Conservation (phyloP, 2,888 invertebrate genomes). For the Torymus tubicola region DNA sequence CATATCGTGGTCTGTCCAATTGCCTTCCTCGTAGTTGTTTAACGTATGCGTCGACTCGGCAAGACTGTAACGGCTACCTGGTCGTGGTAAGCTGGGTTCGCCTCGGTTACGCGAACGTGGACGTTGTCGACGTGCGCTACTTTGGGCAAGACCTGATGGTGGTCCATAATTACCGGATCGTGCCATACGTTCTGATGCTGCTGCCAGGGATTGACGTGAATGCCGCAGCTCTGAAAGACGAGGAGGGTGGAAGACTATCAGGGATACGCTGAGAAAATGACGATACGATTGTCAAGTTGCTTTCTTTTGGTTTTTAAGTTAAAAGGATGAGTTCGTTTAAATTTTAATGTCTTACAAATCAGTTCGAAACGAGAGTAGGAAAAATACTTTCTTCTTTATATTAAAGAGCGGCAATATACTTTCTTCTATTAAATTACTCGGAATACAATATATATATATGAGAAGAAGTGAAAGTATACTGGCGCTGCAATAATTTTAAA, state of each 20-base stretch:
- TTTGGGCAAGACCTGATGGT: constrained; percentile 69
- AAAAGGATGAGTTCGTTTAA: too few relatives aligned
- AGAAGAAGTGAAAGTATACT: too few relatives aligned
- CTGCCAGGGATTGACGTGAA: constrained; percentile 90
- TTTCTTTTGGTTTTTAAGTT: too few relatives aligned
- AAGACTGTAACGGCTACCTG: constrained; percentile 87
- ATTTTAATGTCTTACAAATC: too few relatives aligned
- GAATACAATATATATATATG: too few relatives aligned
- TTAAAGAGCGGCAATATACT: too few relatives aligned
- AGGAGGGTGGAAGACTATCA: background rate
- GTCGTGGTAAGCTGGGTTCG: constrained; percentile 80
- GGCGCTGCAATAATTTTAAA: too few relatives aligned
- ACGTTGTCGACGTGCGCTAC: constrained; percentile 81
- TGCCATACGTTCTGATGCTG: constrained; percentile 86
- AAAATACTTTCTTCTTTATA: too few relatives aligned
- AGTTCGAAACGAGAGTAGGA: too few relatives aligned
- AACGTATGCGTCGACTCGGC: constrained; percentile 89
- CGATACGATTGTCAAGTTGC: too few relatives aligned
- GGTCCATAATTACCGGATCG: constrained; percentile 31
- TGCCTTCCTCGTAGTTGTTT: constrained; percentile 92
- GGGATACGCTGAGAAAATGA: too few relatives aligned
- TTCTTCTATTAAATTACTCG: too few relatives aligned
- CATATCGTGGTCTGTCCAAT: constrained; percentile 97
- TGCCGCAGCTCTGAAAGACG: constrained; percentile 85
- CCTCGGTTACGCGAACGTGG: constrained; percentile 88